Base-by-base conservation (phyloP, 2,113 vertebrate genomes). In the Myocastor coypus region DNA sequence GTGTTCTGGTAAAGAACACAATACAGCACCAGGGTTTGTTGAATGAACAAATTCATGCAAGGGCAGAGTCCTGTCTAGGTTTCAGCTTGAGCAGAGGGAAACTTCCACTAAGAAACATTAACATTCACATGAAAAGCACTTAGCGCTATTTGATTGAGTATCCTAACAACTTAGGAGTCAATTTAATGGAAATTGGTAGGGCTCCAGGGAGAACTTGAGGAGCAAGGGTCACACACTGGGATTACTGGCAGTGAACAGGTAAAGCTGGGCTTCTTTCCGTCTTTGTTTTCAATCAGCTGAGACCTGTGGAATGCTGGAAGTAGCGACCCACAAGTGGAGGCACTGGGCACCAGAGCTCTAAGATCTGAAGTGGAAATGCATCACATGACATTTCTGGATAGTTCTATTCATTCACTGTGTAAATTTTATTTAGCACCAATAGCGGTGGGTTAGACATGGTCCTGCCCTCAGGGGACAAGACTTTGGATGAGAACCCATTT, bases 61-160 rank as follows among this genome's bases (percentile, higher is more conserved):
- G 86, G 57, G 7, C 4, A 63, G 63, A 10, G 46, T 95, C 11
- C 64, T 83, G 40, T 78, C 12, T 87, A 78, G 14, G 12, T 52
- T 46, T 81, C 69, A 90, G 22, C 84, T 63, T 63, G 52, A 92
- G 61, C 52, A 85, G 50, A 84, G 64, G 52, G 46, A 87, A 63
- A 89, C 61, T 46, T 73, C 66, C 83, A 80, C 16, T 34, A 40
- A 86, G 78, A 94, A 83, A 83, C 14, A 95, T 93, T 89, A 89
- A 94, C 63, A 93, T 95, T 95, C 80, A 95, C 86, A 95, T 96
- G n/a, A 96, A 87, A 89, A 95, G 17, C 46, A 77, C 57, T 94
- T 96, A 34, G 34, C 80, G 40, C 52, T 83, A 80, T 92, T 95
- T 92, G n/a, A 92, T 86, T 92, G 94, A 63, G 78, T 80, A 69